A percentile compares a stretch with the other conserved stretches of the same genome.
Evolutionary conservation across 2,888 invertebrate species (phyloP).

Genomic region (Lasioglossum pauxillum): DNA sequence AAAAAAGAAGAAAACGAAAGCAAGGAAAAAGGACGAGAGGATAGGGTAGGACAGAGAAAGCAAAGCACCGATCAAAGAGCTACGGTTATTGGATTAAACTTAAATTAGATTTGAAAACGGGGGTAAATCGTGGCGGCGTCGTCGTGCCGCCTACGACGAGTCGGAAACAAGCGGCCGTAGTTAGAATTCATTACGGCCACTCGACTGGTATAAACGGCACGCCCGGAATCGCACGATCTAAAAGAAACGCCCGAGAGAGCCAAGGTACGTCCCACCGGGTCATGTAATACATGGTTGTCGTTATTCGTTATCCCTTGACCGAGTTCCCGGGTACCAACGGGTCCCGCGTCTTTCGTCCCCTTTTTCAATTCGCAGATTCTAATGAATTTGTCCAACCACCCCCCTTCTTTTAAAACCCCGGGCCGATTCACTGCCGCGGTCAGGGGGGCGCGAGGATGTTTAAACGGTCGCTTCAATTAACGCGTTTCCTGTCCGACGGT

Average conservation of each 20-base stretch:
- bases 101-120: constrained; percentile 54
- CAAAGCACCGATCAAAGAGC: constrained; percentile 32
- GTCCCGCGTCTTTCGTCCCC: not conserved
- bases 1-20: not conserved
- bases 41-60: not conserved
- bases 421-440: not conserved
- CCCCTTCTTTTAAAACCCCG: not conserved
- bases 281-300: constrained; percentile 25
- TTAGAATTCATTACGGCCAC: constrained; percentile 49
- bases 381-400: constrained; percentile 22
- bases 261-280: constrained; percentile 12
- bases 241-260: constrained; percentile 31
- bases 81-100: constrained; percentile 48
- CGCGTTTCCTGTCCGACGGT: constrained; percentile 21
- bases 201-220: constrained; percentile 39
- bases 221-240: constrained; percentile 17
- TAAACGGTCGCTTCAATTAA: constrained; percentile 52
- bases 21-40: not conserved
- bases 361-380: constrained; percentile 13
- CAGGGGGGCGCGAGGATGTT: constrained; percentile 29
- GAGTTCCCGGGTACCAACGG: constrained; percentile 34
- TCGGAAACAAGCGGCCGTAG: constrained; percentile 46
- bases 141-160: constrained; percentile 22
- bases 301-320: constrained; percentile 39
- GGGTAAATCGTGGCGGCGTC: constrained; percentile 46